These are phyloP conservation scores for Halisarca cf. caerulea DNA, from an alignment of 37 sponge, comb jelly and placozoan species.

Conservation along the genomic window DNA sequence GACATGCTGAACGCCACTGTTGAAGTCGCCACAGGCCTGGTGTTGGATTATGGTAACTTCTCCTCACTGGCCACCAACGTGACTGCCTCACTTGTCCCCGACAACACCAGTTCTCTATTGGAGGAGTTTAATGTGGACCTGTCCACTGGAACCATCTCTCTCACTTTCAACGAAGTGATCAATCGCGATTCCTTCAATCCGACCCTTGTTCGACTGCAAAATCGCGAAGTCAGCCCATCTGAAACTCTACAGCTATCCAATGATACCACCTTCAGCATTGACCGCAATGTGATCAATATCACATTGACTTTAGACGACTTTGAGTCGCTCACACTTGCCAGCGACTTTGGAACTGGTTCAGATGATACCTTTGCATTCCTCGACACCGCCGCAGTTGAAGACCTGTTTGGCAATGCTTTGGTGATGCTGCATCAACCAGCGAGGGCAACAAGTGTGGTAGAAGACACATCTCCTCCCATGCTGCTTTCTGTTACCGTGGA, in stretches of 20 bases:
- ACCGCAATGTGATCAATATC: constrained; percentile 17
- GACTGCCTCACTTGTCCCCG: constrained; percentile 39
- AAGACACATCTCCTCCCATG: constrained; percentile 46
- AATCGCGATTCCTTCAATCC: constrained; percentile 48
- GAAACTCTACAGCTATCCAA: constrained; percentile 27
- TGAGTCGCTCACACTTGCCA: constrained; percentile 44
- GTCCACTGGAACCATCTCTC: constrained; percentile 33
- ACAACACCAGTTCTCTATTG: constrained; percentile 70
- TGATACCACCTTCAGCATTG: neutral
- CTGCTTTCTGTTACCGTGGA: constrained; percentile 41
- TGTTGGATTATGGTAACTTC: neutral
- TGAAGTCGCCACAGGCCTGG: neutral
- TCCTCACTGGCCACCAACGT: neutral
- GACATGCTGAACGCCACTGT: neutral
- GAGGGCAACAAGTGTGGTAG: constrained; percentile 31
- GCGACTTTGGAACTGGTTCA: constrained; percentile 28
- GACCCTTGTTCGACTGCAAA: constrained; percentile 50
- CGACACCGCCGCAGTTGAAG: constrained; percentile 46
- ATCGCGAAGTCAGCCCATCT: constrained; percentile 35
- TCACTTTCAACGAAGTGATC: constrained; percentile 81
- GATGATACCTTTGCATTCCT: constrained; percentile 59
- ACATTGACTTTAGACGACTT: constrained; percentile 52
- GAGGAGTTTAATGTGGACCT: constrained; percentile 52
- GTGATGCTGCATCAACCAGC: constrained; percentile 33
- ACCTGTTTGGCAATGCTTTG: constrained; percentile 69